Evolutionary conservation across 1,140 invertebrate species (phyloP).

Genomic region (Drosophila pseudoobscura): DNA sequence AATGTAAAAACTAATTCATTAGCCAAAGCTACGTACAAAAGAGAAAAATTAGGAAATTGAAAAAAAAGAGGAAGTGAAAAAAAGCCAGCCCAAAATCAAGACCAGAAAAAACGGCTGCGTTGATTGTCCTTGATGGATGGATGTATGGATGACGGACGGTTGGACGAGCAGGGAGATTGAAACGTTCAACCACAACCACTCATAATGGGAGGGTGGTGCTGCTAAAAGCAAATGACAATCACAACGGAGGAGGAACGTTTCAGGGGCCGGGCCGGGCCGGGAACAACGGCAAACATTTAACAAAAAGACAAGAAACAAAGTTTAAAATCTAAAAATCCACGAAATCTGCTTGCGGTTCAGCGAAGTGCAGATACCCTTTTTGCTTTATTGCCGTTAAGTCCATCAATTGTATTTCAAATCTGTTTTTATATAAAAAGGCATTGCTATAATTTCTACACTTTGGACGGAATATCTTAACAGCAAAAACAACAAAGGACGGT

Average conservation of each 20-base stretch:
- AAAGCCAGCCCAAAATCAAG: constrained; percentile 35
- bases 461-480: too few relatives aligned
- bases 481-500: too few relatives aligned
- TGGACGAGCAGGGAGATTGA: constrained; percentile 5
- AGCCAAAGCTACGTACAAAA: constrained; percentile 18
- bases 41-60: constrained; percentile 21
- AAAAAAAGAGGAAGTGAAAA: constrained; percentile 9
- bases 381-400: too few relatives aligned
- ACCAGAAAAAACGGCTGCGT: constrained; percentile 21
- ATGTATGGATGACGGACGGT: constrained; percentile 37
- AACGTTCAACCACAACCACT: constrained; percentile 36
- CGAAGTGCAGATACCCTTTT: too few relatives aligned
- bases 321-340: constrained; percentile 63
- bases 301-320: constrained; percentile 67
- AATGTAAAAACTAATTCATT: constrained; percentile 43
- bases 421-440: too few relatives aligned
- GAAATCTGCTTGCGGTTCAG: too few relatives aligned
- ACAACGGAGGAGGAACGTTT: neutral
- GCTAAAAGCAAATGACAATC: constrained; percentile 62
- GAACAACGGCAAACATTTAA: constrained; percentile 59
- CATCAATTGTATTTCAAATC: too few relatives aligned
- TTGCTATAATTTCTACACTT: too few relatives aligned
- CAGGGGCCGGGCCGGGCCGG: neutral
- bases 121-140: constrained; percentile 55
- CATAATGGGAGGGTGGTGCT: constrained; percentile 38